Conservation (phyloP, 2,888 invertebrate genomes). For the Torymus texanus region DNA sequence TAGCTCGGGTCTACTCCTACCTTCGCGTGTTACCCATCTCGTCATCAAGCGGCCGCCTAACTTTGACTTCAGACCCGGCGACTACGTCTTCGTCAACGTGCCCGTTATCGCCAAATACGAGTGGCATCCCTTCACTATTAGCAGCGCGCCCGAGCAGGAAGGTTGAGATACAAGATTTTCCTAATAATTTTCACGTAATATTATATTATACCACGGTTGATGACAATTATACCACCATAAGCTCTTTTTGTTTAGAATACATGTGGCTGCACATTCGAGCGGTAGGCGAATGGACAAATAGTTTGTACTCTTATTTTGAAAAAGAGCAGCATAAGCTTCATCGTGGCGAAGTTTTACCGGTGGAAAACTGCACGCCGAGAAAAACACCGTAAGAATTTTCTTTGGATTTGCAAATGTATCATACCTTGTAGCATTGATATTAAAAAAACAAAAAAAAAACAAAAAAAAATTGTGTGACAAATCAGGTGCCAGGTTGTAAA, state of each 20-base stretch:
- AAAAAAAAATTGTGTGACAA: no score
- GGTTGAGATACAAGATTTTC: conserved; percentile 75
- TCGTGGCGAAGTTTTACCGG: conserved; percentile 79
- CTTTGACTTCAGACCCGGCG: conserved; percentile 93
- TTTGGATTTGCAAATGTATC: neutral
- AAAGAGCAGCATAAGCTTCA: conserved; percentile 86
- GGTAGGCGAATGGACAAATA: conserved; percentile 96
- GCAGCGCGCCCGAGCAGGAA: conserved; percentile 95
- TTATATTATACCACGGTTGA: no score
- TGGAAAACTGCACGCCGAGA: conserved; percentile 65
- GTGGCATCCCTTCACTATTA: conserved; percentile 98
- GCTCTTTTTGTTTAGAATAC: conserved; percentile 79
- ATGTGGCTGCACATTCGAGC: conserved; percentile 96
- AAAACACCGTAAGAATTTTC: conserved; percentile 65
- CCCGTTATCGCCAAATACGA: conserved; percentile 94
- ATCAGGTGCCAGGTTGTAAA: conserved; percentile 47
- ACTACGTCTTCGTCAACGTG: conserved; percentile 94
- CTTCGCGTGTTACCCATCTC: conserved; percentile 93
- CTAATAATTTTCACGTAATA: neutral
- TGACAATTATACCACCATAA: no score
- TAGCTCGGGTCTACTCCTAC: conserved; percentile 89
- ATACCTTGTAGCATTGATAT: neutral
- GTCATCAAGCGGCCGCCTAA: conserved; percentile 90
- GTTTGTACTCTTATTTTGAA: conserved; percentile 90
- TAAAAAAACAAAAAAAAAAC: no score